Evolutionary conservation across 2,797 vertebrate genomes (phyloP).

Genomic region (Sebastes cheni): DNA sequence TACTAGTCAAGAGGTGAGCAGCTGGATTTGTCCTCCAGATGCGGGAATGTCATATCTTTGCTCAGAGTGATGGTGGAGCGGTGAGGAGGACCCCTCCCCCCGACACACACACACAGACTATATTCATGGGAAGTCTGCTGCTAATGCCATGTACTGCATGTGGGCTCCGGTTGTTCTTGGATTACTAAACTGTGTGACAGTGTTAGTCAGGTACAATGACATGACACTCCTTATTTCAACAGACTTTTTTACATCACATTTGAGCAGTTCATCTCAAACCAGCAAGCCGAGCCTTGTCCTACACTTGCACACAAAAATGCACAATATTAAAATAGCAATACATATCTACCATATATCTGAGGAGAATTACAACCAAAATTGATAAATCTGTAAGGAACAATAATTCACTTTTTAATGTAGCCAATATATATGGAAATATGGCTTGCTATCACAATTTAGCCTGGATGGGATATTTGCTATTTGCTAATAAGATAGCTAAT

Average conservation of each 20-base stretch:
- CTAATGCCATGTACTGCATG: not conserved
- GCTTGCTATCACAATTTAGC: not conserved
- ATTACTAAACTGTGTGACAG: not conserved
- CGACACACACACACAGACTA: not conserved
- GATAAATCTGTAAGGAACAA: not conserved
- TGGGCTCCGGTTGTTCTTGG: not conserved
- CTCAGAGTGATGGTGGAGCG: constrained; percentile 37
- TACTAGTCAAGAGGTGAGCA: constrained; percentile 11
- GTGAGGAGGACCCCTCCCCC: not conserved
- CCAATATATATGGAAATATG: not conserved
- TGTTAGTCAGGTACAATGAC: not conserved
- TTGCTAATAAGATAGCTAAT: not conserved
- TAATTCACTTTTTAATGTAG: not conserved
- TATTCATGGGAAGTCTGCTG: constrained; percentile 9
- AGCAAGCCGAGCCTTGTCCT: not conserved
- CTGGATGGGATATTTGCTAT: not conserved
- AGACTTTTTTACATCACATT: not conserved
- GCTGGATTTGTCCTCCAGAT: constrained; percentile 57
- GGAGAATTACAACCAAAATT: not conserved
- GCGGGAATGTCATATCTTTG: constrained; percentile 37
- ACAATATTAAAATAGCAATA: not conserved
- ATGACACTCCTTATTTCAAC: not conserved
- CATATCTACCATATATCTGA: not conserved
- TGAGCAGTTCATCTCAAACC: not conserved
- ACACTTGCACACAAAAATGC: not conserved